Conservation (phyloP, 2,797 vertebrate species). For the Xiphophorus birchmanni region DNA sequence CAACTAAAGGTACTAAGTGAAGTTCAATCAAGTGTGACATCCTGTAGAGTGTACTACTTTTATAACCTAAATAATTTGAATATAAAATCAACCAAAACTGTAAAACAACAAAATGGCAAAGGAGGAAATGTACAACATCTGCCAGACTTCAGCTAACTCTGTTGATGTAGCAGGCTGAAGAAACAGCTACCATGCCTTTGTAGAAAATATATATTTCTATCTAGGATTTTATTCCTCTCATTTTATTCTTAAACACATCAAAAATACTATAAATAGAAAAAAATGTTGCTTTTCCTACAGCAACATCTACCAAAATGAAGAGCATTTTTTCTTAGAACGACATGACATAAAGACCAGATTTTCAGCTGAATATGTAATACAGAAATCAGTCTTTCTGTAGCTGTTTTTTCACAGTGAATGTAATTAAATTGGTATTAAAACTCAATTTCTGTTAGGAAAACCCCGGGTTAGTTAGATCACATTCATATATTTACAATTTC, state of each 20-base stretch:
- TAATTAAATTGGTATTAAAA: neutral
- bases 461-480: neutral
- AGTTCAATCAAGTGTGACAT: neutral
- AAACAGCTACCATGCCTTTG: neutral
- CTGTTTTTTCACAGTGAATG: neutral
- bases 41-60: neutral
- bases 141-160: neutral
- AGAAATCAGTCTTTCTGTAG: neutral
- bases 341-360: neutral
- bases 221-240: neutral
- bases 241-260: neutral
- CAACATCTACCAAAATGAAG: neutral
- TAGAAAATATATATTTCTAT: neutral
- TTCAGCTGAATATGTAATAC: neutral
- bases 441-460: neutral
- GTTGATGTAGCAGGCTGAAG: neutral
- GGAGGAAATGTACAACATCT: neutral
- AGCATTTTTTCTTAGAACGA: neutral
- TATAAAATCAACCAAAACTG: neutral
- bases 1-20: too few relatives aligned
- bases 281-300: neutral
- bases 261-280: neutral
- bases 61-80: neutral
- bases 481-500: neutral
- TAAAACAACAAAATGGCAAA: neutral